A percentile compares a stretch with the other conserved stretches of the same genome.
These are phyloP conservation scores for Australoheros facetus DNA, from an alignment of 2,797 vertebrate species.

Conservation along the genomic window DNA sequence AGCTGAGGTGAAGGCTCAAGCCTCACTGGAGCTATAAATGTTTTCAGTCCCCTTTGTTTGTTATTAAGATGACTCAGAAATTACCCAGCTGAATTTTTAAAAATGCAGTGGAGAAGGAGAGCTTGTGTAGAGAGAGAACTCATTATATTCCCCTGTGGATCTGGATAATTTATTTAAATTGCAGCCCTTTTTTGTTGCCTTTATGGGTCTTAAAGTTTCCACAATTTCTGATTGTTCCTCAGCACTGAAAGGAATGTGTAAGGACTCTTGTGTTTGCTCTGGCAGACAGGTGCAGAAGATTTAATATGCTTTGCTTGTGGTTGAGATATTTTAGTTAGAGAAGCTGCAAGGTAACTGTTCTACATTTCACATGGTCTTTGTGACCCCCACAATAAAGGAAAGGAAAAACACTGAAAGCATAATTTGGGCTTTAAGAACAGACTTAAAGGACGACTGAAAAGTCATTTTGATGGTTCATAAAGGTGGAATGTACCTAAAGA, in stretches of 20 bases:
- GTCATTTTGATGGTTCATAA: neutral
- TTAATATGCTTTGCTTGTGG: neutral
- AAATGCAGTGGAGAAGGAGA: neutral
- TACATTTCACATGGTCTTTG: neutral
- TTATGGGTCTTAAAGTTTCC: neutral
- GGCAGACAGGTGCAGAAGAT: neutral
- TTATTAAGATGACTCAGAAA: neutral
- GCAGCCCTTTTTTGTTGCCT: neutral
- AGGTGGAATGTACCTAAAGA: neutral
- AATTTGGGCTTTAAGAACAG: neutral
- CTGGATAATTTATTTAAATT: neutral
- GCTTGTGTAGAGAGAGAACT: neutral
- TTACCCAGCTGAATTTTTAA: neutral
- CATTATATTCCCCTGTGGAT: neutral
- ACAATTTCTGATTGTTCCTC: neutral
- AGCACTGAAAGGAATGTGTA: neutral
- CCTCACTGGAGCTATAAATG: neutral
- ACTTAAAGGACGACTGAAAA: neutral
- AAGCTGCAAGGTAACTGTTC: neutral
- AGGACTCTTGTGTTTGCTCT: neutral
- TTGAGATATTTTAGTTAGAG: neutral
- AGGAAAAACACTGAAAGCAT: accelerated
- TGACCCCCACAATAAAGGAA: neutral
- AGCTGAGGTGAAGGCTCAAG: neutral
- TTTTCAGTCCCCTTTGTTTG: neutral